These are phyloP conservation scores for Halictus quadricinctus DNA, from an alignment of 2,888 invertebrate genomes.

Conservation along the genomic window DNA sequence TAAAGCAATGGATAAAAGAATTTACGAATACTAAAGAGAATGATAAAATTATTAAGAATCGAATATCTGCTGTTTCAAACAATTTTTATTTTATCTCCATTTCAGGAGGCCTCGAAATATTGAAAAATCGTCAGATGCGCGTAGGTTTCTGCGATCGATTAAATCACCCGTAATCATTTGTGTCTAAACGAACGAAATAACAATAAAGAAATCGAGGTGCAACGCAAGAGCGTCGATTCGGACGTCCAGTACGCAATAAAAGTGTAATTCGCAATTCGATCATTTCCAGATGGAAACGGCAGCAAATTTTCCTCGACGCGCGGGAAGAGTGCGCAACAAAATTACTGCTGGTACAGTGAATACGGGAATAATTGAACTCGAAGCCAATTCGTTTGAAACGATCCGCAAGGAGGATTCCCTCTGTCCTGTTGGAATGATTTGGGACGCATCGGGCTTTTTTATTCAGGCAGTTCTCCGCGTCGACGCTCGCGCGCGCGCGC, in stretches of 20 bases:
- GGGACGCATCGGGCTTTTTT: neutral
- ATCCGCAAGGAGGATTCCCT: conserved; percentile 17
- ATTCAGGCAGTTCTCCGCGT: neutral
- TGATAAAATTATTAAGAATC: neutral
- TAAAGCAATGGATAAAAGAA: too few relatives aligned
- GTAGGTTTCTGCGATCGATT: neutral
- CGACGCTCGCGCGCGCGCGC: neutral
- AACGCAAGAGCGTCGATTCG: neutral
- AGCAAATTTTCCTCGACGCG: conserved; percentile 23
- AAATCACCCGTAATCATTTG: neutral
- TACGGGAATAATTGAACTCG: conserved; percentile 53
- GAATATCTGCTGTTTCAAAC: too few relatives aligned
- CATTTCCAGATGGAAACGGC: conserved; percentile 4
- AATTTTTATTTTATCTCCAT: too few relatives aligned
- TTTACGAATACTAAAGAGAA: too few relatives aligned
- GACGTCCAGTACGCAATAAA: neutral
- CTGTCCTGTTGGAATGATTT: neutral
- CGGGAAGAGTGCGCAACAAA: conserved; percentile 12
- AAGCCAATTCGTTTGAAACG: conserved; percentile 38
- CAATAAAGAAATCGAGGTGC: neutral
- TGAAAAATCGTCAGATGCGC: too few relatives aligned
- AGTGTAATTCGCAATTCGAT: conserved; percentile 29
- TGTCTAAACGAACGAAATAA: neutral
- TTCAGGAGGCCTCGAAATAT: too few relatives aligned
- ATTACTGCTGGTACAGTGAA: conserved; percentile 39